phyloP scores from a whole-genome alignment of 2,797 vertebrate species.

The Tauraco hartlaubi region DNA sequence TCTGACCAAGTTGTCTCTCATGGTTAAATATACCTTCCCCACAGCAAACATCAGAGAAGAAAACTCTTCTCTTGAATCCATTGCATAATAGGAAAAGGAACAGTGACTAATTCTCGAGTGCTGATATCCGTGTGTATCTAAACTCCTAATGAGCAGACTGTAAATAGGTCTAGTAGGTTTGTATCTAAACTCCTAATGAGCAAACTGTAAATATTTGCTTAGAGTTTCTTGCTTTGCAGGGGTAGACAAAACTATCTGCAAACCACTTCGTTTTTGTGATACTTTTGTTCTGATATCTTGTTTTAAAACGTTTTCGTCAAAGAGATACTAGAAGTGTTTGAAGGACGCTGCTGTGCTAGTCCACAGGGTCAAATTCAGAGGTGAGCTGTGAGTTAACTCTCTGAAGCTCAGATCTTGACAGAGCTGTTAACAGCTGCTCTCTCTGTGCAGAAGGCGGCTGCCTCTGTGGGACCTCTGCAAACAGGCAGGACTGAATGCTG shows the following conservation, averaged over 20 bases:
- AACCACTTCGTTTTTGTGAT: neutral
- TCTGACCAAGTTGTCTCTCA: neutral
- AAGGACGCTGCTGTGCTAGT: neutral
- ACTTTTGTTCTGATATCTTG: neutral
- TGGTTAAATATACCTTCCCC: neutral
- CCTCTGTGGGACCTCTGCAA: neutral
- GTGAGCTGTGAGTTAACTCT: neutral
- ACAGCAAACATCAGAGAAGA: neutral
- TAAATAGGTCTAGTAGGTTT: constrained; percentile 35
- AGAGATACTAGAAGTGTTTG: neutral
- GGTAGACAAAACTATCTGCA: neutral
- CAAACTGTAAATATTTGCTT: constrained; percentile 34
- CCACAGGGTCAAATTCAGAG: neutral
- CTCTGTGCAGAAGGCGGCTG: neutral
- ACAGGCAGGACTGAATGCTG: neutral
- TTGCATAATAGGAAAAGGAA: constrained; percentile 30
- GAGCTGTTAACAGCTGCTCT: neutral
- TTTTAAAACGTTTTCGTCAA: constrained; percentile 6
- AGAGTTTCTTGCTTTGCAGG: constrained; percentile 13
- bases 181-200: constrained; percentile 12
- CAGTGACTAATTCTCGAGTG: constrained; percentile 16
- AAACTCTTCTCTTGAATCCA: neutral
- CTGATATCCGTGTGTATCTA: neutral
- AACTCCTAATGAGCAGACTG: neutral
- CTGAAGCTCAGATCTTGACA: neutral